Evolutionary conservation across 1,140 invertebrate species (phyloP), one percentile per base, ranked within the genome.

Genomic region (Oryctes rhinoceros): DNA sequence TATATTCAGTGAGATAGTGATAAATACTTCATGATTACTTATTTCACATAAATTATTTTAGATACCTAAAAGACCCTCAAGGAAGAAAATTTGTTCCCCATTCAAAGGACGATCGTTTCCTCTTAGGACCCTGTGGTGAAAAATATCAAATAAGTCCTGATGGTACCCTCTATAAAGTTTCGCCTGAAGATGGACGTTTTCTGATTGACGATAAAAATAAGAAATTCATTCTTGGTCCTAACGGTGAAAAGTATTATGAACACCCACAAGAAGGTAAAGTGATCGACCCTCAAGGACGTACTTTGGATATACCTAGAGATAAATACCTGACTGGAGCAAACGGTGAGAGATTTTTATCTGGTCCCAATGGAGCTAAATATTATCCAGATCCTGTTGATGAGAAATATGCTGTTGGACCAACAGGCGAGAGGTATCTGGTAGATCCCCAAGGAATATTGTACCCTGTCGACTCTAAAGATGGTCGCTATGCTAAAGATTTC

Each of bases 391-490:
- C 76, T 37, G 47, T 53, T 9, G 76, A 78, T 48, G 76, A 48
- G 1, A 78, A 78, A 53, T 59, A 78, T 15, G 76, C 76, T 30
- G 30, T 53, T 10, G 44, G 44, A 10, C 76, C 44, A 78, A 48
- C 20, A 5, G 76, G 76, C 18, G 76, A 78, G 20, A 18, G 24
- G 37, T 78, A 53, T 59, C 13, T 48, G 20, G 76, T 59, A 20
- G 76, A 59, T 18, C 48, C 15, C 6, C 37, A 78, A 48, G 76
- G 48, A 48, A 59, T 20, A 20, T 18, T 59, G 6, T 78, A 53
- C 48, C 76, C 76, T 13, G 76, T 78, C n/a, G 76, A 78, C 24
- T 30, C 76, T 15, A 24, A 78, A 78, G 76, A 53, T 30, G 76
- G 44, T 3, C 44, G 76, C 7, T 78, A 47, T 18, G 76, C 48